Evolutionary conservation across 1,140 invertebrate genomes (phyloP).

Genomic region (Conopomorpha cramerella): DNA sequence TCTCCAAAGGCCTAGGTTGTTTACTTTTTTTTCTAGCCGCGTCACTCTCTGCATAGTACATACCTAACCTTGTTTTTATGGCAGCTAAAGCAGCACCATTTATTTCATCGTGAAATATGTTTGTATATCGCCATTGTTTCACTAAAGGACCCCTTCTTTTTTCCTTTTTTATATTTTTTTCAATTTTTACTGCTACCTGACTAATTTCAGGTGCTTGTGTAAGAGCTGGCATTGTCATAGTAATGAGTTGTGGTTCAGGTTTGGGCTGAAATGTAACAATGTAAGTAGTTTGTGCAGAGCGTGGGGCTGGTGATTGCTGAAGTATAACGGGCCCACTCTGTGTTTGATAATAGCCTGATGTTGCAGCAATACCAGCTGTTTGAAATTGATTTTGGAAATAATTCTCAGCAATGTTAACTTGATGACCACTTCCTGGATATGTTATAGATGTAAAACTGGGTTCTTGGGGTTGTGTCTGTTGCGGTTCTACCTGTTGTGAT

Average conservation of each 20-base stretch:
- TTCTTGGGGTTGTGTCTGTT: constrained; percentile 24
- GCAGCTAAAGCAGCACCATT: constrained; percentile 53
- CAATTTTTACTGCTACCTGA: constrained; percentile 11
- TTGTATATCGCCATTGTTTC: constrained; percentile 57
- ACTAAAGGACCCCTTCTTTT: constrained; percentile 49
- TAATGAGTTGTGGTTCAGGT: constrained; percentile 26
- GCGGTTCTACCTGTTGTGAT: too few species aligned
- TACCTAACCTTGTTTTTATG: constrained; percentile 54
- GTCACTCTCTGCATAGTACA: constrained; percentile 56
- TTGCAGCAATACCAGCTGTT: constrained; percentile 24
- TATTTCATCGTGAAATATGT: constrained; percentile 58
- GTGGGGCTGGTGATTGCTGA: constrained; percentile 29
- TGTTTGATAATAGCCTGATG: constrained; percentile 43
- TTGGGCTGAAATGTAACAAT: constrained; percentile 49
- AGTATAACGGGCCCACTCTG: constrained; percentile 36
- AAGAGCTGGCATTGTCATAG: constrained; percentile 19
- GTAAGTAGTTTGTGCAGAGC: constrained; percentile 34
- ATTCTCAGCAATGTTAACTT: constrained; percentile 55
- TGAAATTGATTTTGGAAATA: constrained; percentile 54
- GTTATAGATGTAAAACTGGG: constrained; percentile 24
- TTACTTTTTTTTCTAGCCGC: constrained; percentile 51
- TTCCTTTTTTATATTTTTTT: constrained; percentile 35
- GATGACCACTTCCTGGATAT: constrained; percentile 49
- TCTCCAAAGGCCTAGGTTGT: constrained; percentile 29
- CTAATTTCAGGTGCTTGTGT: constrained; percentile 19